Evolutionary conservation across 2,113 vertebrate genomes (phyloP).

Genomic region (Petaurus breviceps): DNA sequence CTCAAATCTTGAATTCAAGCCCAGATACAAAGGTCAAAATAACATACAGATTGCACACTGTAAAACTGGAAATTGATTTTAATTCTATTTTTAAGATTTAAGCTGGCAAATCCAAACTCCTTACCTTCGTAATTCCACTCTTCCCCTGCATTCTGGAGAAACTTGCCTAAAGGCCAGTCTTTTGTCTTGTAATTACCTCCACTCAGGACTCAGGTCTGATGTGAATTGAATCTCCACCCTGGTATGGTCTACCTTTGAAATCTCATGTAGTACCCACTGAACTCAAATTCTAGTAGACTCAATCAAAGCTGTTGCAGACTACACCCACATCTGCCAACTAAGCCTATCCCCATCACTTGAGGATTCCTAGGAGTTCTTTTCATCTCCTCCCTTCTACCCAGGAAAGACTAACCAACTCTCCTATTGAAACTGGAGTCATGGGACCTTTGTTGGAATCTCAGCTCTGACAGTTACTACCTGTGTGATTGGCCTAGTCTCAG

Average conservation of each 20-base stretch:
- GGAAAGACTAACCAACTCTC: background rate
- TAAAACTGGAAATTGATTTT: background rate
- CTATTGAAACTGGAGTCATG: background rate
- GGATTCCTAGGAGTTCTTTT: too few relatives aligned
- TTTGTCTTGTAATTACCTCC: background rate
- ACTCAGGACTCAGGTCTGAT: background rate
- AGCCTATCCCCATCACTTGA: background rate
- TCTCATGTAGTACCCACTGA: background rate
- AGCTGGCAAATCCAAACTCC: background rate
- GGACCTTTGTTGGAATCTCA: background rate
- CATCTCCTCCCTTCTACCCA: too few relatives aligned
- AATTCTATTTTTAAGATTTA: background rate
- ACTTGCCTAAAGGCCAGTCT: background rate
- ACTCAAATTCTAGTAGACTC: background rate
- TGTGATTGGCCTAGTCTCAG: background rate
- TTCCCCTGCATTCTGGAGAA: background rate
- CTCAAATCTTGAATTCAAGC: background rate
- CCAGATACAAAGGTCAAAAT: background rate
- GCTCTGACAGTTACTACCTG: background rate
- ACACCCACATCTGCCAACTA: background rate
- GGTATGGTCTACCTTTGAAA: background rate
- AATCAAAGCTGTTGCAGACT: background rate
- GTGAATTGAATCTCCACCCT: background rate
- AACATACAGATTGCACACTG: background rate
- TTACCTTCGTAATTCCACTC: background rate